Evolutionary conservation across 53 echinoderm and acorn worm species (phyloP).

Genomic region (Mesocentrotus franciscanus): DNA sequence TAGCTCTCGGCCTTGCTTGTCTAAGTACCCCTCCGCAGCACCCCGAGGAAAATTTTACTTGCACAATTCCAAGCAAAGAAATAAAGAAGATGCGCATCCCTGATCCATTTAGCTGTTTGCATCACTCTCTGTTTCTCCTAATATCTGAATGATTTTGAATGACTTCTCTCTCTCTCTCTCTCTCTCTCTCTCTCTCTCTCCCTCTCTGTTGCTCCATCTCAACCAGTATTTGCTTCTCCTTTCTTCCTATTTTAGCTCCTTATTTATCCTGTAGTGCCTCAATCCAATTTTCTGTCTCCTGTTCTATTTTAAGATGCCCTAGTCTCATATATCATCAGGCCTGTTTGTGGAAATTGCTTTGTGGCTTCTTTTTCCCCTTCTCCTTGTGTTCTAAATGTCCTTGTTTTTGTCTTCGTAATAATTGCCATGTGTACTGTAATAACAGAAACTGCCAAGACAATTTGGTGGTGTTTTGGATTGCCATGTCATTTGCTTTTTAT

Average conservation of each 20-base stretch:
- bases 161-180: neutral
- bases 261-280: constrained; percentile 43
- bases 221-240: neutral
- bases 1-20: constrained; percentile 35
- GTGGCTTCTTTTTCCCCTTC: neutral
- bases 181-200: constrained; percentile 11
- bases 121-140: neutral
- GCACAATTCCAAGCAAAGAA: constrained; percentile 7
- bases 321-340: constrained; percentile 37
- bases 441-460: no score
- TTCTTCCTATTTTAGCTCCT: constrained; percentile 32
- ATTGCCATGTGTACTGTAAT: no score
- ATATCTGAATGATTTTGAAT: constrained; percentile 32
- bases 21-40: constrained; percentile 45
- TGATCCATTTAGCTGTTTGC: constrained; percentile 60
- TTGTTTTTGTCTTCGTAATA: neutral
- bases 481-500: no score
- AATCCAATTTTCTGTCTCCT: constrained; percentile 44
- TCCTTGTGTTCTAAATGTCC: neutral
- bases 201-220: neutral
- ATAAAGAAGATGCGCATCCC: neutral
- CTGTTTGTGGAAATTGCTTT: neutral
- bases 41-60: neutral
- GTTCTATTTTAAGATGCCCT: constrained; percentile 42
- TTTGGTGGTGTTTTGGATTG: no score